Conservation (phyloP, 2,888 invertebrate genomes). For the Nipponacmea schrenckii region DNA sequence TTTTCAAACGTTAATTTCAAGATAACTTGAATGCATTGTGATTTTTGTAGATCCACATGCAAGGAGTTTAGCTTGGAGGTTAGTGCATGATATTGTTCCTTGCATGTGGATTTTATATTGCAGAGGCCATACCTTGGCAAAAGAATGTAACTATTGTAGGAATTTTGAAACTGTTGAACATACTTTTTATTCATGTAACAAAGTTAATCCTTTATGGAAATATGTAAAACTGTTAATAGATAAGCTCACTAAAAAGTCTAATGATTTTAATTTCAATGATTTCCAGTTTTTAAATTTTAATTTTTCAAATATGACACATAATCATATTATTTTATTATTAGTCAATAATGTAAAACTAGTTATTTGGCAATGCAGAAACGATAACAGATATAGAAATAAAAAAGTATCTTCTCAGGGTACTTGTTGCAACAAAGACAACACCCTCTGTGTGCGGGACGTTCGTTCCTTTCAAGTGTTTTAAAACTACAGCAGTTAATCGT, state of each 20-base stretch:
- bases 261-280: too few relatives aligned
- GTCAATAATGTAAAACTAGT: background rate
- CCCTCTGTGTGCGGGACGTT: too few relatives aligned
- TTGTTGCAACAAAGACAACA: too few relatives aligned
- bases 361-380: background rate
- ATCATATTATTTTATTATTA: background rate
- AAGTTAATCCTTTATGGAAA: background rate
- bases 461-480: too few relatives aligned
- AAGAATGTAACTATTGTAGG: background rate
- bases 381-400: background rate
- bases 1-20: too few relatives aligned
- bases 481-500: too few relatives aligned
- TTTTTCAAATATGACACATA: background rate
- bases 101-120: too few relatives aligned
- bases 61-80: too few relatives aligned
- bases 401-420: too few relatives aligned
- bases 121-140: background rate
- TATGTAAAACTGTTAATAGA: background rate
- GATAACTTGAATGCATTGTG: too few relatives aligned
- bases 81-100: too few relatives aligned
- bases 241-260: background rate
- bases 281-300: background rate
- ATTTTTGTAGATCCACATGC: too few relatives aligned
- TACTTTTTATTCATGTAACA: background rate
- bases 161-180: background rate